Evolutionary conservation across 2,113 vertebrate genomes (phyloP), one percentile per base, ranked within the genome.

Genomic region (Vanacampus margaritifer): DNA sequence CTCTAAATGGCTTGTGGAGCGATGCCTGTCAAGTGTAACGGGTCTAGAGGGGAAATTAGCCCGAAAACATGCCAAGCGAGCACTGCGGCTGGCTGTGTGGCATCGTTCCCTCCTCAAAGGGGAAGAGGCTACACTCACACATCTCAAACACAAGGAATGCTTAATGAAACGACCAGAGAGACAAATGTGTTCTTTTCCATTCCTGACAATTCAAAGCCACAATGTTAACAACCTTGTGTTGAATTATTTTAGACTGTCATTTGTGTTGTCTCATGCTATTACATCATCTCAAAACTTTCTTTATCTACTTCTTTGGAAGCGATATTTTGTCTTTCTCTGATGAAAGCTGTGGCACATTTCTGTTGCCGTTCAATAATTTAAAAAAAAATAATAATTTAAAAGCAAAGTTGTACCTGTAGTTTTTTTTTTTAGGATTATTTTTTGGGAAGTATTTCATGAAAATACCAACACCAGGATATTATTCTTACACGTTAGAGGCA

Each of bases 21-120:
- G 84, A 84, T 8, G 83, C 73, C 70, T 85, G 65, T 89, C 76
- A 81, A 84, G 85, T 85, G 79, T 82, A 89, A 87, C 79, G 16
- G 23, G 74, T 72, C 76, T 72, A 37, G 69, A 76, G 72, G 76
- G 71, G 46, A 78, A 88, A 90, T 84, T 84, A 84, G 79, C 81
- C 69, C 68, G 74, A 79, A 79, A 84, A 86, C 77, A 83, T 75
- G 83, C 77, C 78, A 69, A 84, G 78, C 56, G 79, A 85, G 67
- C n/a, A 19, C 41, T 37, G 64, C 59, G 71, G 64, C 62, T 69
- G 67, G 46, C 65, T 71, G 77, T 75, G 74, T 79, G 84, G 77
- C 85, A 85, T 70, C 72, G 26, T 48, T 71, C 67, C 72, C 53
- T 78, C 76, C 78, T 79, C 72, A 80, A 82, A 57, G 66, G 21